Percentiles rank a stretch among this genome's conserved stretches.
These are phyloP conservation scores for Yponomeuta plumbellus DNA, from an alignment of 2,888 invertebrate genomes.

Conservation along the genomic window DNA sequence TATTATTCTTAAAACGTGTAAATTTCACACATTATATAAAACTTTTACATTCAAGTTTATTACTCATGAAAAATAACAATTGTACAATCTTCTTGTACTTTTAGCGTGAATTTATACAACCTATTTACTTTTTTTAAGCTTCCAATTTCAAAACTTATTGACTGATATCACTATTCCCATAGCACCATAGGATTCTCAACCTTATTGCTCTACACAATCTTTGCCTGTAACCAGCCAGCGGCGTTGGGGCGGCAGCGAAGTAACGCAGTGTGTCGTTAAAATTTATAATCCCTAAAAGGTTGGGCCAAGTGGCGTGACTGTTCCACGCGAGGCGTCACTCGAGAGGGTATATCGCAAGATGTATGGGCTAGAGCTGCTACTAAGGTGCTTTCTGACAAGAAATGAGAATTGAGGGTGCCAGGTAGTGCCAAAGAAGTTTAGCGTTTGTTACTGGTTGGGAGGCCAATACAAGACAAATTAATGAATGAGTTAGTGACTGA, in stretches of 20 bases:
- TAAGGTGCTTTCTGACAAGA: neutral
- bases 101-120: too few species aligned
- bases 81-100: too few species aligned
- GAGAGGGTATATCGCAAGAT: conserved; percentile 8
- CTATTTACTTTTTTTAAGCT: too few species aligned
- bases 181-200: neutral
- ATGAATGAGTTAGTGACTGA: too few species aligned
- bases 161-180: too few species aligned
- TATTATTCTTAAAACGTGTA: too few species aligned
- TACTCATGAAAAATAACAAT: too few species aligned
- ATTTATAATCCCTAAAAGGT: conserved; percentile 17
- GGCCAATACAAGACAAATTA: neutral
- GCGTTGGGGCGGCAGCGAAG: conserved; percentile 3
- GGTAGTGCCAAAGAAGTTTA: neutral
- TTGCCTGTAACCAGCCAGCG: conserved; percentile 4
- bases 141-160: too few species aligned
- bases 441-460: neutral
- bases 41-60: too few species aligned
- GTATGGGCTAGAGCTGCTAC: neutral
- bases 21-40: too few species aligned
- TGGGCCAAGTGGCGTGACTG: conserved; percentile 14
- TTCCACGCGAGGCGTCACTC: conserved; percentile 3
- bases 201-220: neutral
- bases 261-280: conserved; percentile 15
- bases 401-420: neutral